These are phyloP conservation scores for Alligator sinensis DNA, from an alignment of 2,113 vertebrate species.

Conservation along the genomic window DNA sequence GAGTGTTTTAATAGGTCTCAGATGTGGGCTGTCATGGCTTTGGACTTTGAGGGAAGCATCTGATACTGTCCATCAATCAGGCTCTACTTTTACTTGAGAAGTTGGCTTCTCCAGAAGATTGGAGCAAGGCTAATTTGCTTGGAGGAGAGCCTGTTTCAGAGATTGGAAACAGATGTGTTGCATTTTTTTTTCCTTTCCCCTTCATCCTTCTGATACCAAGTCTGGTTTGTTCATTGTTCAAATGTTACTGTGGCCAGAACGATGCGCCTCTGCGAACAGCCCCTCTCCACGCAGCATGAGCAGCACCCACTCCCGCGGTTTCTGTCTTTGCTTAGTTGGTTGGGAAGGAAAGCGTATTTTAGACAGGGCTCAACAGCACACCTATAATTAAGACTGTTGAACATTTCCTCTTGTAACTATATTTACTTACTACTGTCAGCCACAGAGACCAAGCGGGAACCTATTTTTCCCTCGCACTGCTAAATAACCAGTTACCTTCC, in stretches of 20 bases:
- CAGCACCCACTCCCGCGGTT: background rate
- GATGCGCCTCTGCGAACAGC: background rate
- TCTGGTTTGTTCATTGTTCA: background rate
- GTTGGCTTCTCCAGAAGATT: constrained; percentile 17
- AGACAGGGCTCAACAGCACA: background rate
- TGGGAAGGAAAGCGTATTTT: background rate
- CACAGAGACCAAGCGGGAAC: background rate
- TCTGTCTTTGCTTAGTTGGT: background rate
- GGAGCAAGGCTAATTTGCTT: constrained; percentile 30
- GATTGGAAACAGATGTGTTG: constrained; percentile 54
- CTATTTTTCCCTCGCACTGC: background rate
- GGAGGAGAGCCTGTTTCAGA: constrained; percentile 2
- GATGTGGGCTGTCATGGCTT: background rate
- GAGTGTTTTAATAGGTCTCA: background rate
- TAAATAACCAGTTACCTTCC: background rate
- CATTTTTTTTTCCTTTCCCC: background rate
- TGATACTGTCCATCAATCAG: background rate
- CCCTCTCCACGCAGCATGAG: background rate
- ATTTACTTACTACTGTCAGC: background rate
- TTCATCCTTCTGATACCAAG: constrained; percentile 25
- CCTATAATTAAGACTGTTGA: background rate
- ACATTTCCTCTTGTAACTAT: background rate
- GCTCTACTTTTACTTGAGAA: constrained; percentile 20
- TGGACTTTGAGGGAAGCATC: constrained; percentile 33
- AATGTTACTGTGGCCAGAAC: background rate